These are phyloP conservation scores for Mormyrus proboscirostris DNA, from an alignment of 2,797 vertebrate species.

Conservation along the genomic window DNA sequence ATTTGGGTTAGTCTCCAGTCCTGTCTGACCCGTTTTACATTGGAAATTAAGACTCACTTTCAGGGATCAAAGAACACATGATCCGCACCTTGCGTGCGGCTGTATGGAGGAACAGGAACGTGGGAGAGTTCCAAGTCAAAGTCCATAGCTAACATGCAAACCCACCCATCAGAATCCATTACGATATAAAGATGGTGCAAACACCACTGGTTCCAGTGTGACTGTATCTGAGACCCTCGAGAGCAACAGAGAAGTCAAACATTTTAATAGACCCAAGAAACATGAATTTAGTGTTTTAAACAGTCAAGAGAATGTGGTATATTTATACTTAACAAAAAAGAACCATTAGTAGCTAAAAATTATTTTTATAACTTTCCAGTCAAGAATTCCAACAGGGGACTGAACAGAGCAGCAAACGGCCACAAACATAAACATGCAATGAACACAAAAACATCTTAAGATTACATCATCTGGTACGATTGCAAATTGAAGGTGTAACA, in stretches of 20 bases:
- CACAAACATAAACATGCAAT: not conserved
- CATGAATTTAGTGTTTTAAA: not conserved
- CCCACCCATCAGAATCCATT: not conserved
- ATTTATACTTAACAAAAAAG: not conserved
- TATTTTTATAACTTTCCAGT: not conserved
- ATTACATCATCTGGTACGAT: not conserved
- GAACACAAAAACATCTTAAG: not conserved
- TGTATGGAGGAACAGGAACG: not conserved
- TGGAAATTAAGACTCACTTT: conserved; percentile 2
- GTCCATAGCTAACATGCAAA: not conserved
- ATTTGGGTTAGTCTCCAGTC: conserved; percentile 4
- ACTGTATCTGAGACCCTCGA: not conserved
- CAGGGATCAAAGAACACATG: not conserved
- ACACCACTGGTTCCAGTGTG: not conserved
- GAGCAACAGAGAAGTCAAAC: not conserved
- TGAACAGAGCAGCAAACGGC: not conserved
- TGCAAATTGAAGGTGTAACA: not conserved
- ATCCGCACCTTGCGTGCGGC: not conserved
- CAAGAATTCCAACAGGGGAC: not conserved
- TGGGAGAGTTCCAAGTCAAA: not conserved
- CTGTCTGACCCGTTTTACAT: not conserved
- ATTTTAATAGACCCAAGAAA: not conserved
- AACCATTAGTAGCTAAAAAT: not conserved
- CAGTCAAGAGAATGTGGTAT: not conserved
- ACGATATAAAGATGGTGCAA: not conserved